These are phyloP conservation scores for Antidorcas marsupialis DNA, from an alignment of 2,113 vertebrate genomes.

Conservation along the genomic window DNA sequence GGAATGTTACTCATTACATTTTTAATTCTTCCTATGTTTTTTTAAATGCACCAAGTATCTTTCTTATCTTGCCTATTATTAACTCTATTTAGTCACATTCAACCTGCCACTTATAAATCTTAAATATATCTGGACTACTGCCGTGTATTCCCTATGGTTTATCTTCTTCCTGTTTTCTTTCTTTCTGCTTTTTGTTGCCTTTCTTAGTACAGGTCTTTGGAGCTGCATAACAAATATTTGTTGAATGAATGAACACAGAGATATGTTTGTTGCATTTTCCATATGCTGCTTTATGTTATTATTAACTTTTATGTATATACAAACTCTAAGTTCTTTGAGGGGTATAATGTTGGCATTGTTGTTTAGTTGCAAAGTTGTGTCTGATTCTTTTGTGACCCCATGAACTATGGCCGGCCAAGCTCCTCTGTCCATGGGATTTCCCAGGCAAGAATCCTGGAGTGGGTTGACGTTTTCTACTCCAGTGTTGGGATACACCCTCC, in stretches of 20 bases:
- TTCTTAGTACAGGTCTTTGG: not conserved
- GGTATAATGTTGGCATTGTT: not conserved
- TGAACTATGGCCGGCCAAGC: not conserved
- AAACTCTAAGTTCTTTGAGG: not conserved
- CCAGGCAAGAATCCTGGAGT: not conserved
- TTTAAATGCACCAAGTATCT: not conserved
- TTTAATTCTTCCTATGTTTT: not conserved
- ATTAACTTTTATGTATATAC: not conserved
- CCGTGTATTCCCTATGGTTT: not conserved
- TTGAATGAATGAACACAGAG: not conserved
- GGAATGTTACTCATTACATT: conserved; percentile 36
- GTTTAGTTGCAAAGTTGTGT: not conserved
- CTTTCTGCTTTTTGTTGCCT: not conserved
- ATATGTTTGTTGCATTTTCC: not conserved
- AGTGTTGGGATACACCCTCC: not conserved
- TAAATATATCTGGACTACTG: not conserved
- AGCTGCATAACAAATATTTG: not conserved
- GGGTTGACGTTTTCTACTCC: not conserved
- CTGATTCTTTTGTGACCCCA: not conserved
- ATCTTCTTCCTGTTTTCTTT: not conserved
- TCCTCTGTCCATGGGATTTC: not conserved
- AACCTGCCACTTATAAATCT: not conserved
- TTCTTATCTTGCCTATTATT: not conserved
- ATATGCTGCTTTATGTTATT: not conserved
- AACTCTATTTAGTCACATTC: not conserved